phyloP scores from a whole-genome alignment of 2,888 invertebrate genomes.

The Ametastegia equiseti region DNA sequence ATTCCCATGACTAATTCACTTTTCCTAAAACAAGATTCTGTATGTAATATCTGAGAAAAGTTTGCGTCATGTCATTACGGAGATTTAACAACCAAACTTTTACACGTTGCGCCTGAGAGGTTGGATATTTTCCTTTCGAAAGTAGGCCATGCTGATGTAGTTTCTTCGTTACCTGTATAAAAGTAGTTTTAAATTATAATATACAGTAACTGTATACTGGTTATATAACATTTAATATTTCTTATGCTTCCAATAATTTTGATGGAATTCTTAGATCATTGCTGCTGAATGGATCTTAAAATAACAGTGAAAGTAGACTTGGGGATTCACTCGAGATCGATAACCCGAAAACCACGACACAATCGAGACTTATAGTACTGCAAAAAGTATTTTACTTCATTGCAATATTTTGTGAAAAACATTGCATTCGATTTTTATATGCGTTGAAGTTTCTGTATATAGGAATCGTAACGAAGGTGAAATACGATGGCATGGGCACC shows the following conservation, averaged over 20 bases:
- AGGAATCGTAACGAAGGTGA: background rate
- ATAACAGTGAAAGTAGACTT: no score
- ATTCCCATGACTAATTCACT: no score
- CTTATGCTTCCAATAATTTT: background rate
- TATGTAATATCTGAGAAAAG: constrained; percentile 1
- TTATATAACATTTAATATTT: background rate
- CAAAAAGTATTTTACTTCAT: background rate
- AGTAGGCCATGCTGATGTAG: constrained; percentile 27
- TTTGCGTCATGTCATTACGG: background rate
- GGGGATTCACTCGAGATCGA: no score
- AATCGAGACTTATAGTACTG: no score
- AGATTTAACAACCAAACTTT: background rate
- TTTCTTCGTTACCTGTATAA: constrained; percentile 2
- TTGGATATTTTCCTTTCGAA: constrained; percentile 10
- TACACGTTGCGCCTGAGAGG: constrained; percentile 17
- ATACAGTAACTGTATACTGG: background rate
- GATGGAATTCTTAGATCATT: no score
- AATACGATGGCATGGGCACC: background rate
- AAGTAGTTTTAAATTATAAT: background rate
- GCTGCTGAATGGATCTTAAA: no score
- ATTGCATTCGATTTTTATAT: background rate
- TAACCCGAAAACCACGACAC: no score
- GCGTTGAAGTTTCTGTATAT: background rate
- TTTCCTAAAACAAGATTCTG: no score
- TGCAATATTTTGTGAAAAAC: background rate